Percentiles rank a stretch among this genome's conserved stretches.
Conservation (phyloP, 2,113 vertebrate species). For the Vulpes ferrilata region DNA sequence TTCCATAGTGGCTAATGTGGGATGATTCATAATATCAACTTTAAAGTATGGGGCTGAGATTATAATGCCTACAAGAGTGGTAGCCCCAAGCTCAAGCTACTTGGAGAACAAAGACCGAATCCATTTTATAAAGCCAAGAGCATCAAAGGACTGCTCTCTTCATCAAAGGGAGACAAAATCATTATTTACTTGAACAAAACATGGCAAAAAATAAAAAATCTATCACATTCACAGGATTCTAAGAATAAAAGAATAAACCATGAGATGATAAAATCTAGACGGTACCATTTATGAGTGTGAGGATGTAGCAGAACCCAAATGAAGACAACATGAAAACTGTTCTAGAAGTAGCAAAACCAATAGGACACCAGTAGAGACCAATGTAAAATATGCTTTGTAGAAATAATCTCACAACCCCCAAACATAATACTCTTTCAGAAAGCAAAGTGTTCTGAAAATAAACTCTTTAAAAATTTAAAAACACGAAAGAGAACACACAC, state of each 20-base stretch:
- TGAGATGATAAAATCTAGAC: neutral
- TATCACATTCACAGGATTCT: neutral
- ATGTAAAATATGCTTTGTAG: neutral
- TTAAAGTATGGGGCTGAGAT: neutral
- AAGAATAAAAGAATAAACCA: neutral
- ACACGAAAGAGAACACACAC: neutral
- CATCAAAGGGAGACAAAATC: neutral
- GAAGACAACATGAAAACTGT: neutral
- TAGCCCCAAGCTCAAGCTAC: neutral
- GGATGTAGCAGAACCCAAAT: neutral
- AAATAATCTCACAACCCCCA: neutral
- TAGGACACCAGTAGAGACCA: neutral
- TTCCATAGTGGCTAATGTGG: neutral
- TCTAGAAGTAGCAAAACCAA: neutral
- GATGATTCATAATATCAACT: neutral
- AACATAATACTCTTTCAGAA: neutral
- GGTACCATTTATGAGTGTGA: neutral
- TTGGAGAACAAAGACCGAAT: neutral
- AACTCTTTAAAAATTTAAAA: neutral
- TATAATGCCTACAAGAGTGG: neutral
- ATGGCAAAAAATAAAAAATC: neutral
- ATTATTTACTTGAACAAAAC: neutral
- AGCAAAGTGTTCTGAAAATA: neutral
- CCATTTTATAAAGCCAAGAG: neutral
- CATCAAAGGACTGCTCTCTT: neutral